Evolutionary conservation across 2,888 invertebrate species (phyloP).

Genomic region (Sinodicranocentrus sp.): DNA sequence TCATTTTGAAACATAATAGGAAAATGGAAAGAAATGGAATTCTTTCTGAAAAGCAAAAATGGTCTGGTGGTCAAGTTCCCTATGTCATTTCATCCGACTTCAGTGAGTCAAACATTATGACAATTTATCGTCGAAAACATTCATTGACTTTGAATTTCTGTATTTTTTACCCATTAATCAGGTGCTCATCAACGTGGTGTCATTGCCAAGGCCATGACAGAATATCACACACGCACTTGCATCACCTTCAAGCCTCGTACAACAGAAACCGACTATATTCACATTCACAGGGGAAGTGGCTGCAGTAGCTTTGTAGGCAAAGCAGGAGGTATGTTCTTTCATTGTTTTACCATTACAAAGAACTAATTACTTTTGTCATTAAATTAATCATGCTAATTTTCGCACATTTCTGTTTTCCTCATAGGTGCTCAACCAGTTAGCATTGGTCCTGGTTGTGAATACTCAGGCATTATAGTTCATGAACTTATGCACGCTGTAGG

Average conservation of each 20-base stretch:
- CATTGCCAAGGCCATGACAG: constrained; percentile 79
- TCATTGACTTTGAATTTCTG: not conserved
- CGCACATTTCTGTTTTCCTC: not conserved
- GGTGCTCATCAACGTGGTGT: constrained; percentile 77
- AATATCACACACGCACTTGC: constrained; percentile 79
- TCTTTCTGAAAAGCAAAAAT: constrained; percentile 74
- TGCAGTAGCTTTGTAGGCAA: constrained; percentile 81
- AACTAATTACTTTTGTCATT: not conserved
- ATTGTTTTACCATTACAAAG: not conserved
- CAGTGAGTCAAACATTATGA: constrained; percentile 53
- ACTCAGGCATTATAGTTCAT: constrained; percentile 78
- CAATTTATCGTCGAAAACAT: not conserved
- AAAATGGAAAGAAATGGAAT: constrained; percentile 77
- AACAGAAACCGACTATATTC: constrained; percentile 77
- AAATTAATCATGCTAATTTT: no score
- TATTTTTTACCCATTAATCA: constrained; percentile 5
- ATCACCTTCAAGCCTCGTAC: constrained; percentile 77
- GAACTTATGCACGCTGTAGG: constrained; percentile 80
- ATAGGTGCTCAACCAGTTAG: constrained; percentile 80
- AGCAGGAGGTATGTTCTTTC: constrained; percentile 78
- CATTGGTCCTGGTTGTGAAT: constrained; percentile 79
- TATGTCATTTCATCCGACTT: constrained; percentile 77
- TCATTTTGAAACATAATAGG: constrained; percentile 60
- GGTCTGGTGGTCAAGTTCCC: constrained; percentile 77
- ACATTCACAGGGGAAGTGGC: constrained; percentile 77